Conservation (phyloP, 2,888 invertebrate genomes). For the Petrolisthes cinctipes region DNA sequence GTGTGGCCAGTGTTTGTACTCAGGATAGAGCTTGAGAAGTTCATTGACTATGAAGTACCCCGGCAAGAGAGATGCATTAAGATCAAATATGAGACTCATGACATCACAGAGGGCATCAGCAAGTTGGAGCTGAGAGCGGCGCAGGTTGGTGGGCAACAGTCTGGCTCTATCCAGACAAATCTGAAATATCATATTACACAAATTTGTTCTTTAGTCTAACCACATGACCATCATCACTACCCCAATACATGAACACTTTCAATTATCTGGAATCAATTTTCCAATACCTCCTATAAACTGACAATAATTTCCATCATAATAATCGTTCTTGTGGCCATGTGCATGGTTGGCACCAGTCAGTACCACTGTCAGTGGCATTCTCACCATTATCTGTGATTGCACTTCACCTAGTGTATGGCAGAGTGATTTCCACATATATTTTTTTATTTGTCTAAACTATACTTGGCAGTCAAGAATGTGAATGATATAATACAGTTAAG, state of each 20-base stretch:
- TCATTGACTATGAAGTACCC: constrained; percentile 96
- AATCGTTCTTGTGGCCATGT: too few species aligned
- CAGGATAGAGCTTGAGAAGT: constrained; percentile 88
- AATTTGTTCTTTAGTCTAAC: background rate
- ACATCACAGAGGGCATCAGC: constrained; percentile 84
- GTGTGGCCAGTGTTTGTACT: constrained; percentile 86
- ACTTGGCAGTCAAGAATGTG: too few species aligned
- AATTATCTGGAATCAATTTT: background rate
- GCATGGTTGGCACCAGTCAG: too few species aligned
- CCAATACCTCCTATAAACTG: background rate
- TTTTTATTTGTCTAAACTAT: too few species aligned
- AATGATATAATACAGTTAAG: too few species aligned
- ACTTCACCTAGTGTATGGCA: too few species aligned
- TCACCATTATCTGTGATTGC: too few species aligned
- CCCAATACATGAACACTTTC: background rate
- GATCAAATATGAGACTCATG: constrained; percentile 89
- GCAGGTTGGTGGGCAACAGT: constrained; percentile 82
- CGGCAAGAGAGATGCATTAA: constrained; percentile 90
- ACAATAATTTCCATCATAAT: background rate
- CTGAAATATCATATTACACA: constrained; percentile 73
- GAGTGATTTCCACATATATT: too few species aligned
- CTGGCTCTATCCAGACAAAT: constrained; percentile 87
- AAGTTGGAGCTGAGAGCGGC: constrained; percentile 85
- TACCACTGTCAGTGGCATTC: too few species aligned
- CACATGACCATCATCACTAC: background rate